Evolutionary conservation across 2,888 invertebrate genomes (phyloP).

Genomic region (Cheilosia pagana): DNA sequence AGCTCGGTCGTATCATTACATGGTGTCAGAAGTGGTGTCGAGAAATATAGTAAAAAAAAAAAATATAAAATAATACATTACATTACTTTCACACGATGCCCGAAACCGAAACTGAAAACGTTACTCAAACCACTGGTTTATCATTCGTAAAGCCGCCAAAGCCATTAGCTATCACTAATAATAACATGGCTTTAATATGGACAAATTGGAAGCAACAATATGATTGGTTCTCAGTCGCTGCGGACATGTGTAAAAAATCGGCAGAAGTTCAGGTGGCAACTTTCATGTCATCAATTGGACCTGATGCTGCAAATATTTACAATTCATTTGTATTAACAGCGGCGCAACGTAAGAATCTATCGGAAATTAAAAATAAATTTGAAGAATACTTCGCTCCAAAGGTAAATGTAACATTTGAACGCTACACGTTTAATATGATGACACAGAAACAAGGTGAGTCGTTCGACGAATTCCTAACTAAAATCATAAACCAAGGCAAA

Average conservation of each 20-base stretch:
- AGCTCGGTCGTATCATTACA: no score
- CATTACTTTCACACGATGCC: no score
- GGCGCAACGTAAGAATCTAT: neutral
- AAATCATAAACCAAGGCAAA: constrained; percentile 34
- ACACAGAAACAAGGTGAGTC: neutral
- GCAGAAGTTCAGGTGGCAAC: neutral
- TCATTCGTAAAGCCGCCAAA: constrained; percentile 10
- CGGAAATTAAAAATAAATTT: neutral
- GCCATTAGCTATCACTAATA: neutral
- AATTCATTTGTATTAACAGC: neutral
- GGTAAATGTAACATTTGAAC: neutral
- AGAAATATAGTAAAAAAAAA: no score
- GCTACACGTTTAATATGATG: neutral
- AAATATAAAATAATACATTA: no score
- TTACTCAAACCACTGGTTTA: no score
- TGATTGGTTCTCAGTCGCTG: neutral
- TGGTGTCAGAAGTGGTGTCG: no score
- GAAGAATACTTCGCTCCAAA: neutral
- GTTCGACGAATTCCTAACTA: constrained; percentile 11
- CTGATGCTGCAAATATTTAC: neutral
- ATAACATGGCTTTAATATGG: neutral
- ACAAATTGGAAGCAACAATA: constrained; percentile 8
- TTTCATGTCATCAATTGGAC: neutral
- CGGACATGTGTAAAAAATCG: neutral
- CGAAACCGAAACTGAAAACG: no score